Evolutionary conservation across 2,888 invertebrate genomes (phyloP), one percentile per base, ranked within the genome.

Genomic region (Lasioglossum lativentre): DNA sequence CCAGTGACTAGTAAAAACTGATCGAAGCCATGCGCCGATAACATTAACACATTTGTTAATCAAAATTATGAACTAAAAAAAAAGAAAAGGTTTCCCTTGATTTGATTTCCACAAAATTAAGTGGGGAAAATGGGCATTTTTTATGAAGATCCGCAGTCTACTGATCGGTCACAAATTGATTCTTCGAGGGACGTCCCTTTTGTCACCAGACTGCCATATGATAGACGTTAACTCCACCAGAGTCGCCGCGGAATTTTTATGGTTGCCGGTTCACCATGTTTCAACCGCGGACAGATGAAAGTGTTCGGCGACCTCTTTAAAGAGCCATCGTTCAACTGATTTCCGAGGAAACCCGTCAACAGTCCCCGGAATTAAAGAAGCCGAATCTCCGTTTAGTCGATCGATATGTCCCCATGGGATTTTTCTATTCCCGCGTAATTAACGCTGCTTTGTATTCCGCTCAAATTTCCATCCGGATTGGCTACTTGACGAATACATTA

Each of bases 401-500:
- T 47, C 83, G 30, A 63, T 77, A 77, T n/a, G n/a, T 40, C n/a
- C 40, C 40, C 40, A 4, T 14, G 5, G 2, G 12, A 70, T n/a
- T 70, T 70, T 70, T 70, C 70, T 40, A n/a, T 70, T n/a, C 5
- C 6, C 3, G 12, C 14, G 40, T 6, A 70, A 70, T 70, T 70
- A 80, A 27, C 30, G 8, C 14, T 16, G 23, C 40, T 19, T 16
- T 30, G 34, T 66, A 10, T 5, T 27, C 30, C 40, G 16, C 30
- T 45, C 14, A n/a, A 75, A 74, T 59, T 56, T 70, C 56, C 63
- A 40, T 63, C n/a, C 27, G 42, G 30, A 70, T 81, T 75, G 59
- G 66, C 75, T 40, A 78, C 47, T 70, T 40, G 34, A n/a, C 40
- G 85, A 78, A 68, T 85, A 76, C 75, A 68, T 86, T 75, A 80